These are phyloP conservation scores for Lepidurus apus DNA, from an alignment of 1,140 invertebrate genomes.

Conservation along the genomic window DNA sequence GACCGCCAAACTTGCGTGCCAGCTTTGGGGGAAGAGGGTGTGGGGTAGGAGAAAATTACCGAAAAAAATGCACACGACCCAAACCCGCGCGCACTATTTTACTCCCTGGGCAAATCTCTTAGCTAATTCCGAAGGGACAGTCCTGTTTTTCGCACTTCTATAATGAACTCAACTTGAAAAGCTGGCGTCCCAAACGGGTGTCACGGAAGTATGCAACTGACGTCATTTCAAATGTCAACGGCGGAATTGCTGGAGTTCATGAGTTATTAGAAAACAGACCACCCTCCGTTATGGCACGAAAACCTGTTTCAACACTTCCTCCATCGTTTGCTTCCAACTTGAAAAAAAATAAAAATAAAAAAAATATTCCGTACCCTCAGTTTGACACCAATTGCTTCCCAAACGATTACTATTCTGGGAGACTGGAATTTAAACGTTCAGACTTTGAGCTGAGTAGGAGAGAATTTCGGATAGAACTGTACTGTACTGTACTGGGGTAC, in stretches of 20 bases:
- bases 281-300: constrained; percentile 10
- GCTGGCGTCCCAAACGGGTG: neutral
- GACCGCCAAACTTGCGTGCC: neutral
- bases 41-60: neutral
- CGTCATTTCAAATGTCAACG: constrained; percentile 9
- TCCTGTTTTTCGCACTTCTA: constrained; percentile 14
- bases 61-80: neutral
- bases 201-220: neutral
- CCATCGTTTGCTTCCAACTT: neutral
- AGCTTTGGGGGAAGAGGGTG: neutral
- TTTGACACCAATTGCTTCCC: neutral
- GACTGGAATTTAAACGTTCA: neutral
- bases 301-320: constrained; percentile 21
- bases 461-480: neutral
- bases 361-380: neutral
- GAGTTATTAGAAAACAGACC: constrained; percentile 6
- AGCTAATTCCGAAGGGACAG: constrained; percentile 14
- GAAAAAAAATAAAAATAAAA: too few species aligned
- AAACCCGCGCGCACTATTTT: neutral
- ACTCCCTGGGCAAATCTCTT: constrained; percentile 15
- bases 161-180: constrained; percentile 1
- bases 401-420: neutral
- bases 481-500: too few species aligned
- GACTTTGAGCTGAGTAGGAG: neutral
- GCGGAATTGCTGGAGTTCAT: neutral